Percentiles rank a stretch among this genome's conserved stretches.
phyloP scores from a whole-genome alignment of 2,797 vertebrate species.

The Cossypha polioptera region DNA sequence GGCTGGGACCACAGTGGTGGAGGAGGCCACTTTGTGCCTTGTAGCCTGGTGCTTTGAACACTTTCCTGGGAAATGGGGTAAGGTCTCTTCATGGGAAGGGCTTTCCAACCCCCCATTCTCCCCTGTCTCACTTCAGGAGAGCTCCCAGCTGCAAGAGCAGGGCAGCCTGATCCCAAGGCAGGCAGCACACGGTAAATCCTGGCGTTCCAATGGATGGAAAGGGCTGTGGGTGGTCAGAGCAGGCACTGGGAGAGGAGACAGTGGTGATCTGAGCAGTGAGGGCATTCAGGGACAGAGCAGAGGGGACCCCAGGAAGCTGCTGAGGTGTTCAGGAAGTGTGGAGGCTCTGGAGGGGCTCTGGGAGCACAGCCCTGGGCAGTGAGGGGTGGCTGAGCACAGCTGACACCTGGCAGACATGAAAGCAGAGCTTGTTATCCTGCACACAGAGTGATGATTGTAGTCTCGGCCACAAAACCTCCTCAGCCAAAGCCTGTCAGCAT shows the following conservation, averaged over 20 bases:
- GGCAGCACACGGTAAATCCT: background rate
- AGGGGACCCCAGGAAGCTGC: background rate
- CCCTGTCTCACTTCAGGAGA: background rate
- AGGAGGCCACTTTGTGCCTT: background rate
- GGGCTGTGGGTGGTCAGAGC: background rate
- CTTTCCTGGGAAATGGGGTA: background rate
- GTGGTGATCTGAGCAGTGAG: rapidly evolving
- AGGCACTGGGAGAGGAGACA: background rate
- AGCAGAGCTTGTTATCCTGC: background rate
- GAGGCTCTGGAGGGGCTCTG: background rate
- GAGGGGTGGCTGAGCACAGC: background rate
- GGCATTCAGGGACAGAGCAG: background rate
- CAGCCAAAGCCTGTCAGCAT: background rate
- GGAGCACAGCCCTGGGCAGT: background rate
- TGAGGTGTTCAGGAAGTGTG: background rate
- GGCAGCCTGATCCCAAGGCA: background rate
- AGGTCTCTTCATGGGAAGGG: background rate
- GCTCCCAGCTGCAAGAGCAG: background rate
- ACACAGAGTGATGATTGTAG: background rate
- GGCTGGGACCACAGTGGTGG: background rate
- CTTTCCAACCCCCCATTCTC: background rate
- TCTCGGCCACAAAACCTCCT: background rate
- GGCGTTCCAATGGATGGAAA: background rate
- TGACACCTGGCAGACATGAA: slow-evolving; percentile 44
- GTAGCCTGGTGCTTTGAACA: background rate